A percentile compares a stretch with the other conserved stretches of the same genome.
These are phyloP conservation scores for Micropoecilia bifurca DNA, from an alignment of 2,797 vertebrate genomes.

Conservation along the genomic window DNA sequence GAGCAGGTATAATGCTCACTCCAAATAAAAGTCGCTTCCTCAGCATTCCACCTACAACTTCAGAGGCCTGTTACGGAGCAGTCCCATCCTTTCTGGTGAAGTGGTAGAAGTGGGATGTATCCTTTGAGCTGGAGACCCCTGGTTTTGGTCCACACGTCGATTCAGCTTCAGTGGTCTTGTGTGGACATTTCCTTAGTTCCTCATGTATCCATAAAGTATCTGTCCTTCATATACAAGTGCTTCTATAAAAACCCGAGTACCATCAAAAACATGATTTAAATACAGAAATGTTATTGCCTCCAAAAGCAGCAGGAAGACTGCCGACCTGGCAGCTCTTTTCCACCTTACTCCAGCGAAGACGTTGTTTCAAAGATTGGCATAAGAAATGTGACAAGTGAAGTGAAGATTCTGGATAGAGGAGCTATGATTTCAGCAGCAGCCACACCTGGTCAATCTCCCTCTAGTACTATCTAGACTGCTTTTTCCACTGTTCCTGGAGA, in stretches of 20 bases:
- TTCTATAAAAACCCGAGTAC: not conserved
- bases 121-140: not conserved
- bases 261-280: not conserved
- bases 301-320: not conserved
- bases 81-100: not conserved
- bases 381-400: not conserved
- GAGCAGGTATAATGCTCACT: constrained; percentile 84
- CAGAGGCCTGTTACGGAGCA: not conserved
- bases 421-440: not conserved
- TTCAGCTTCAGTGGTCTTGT: not conserved
- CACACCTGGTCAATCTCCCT: not conserved
- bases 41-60: not conserved
- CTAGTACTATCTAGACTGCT: not conserved
- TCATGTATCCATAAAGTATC: not conserved
- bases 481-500: not conserved
- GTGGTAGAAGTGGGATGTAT: not conserved
- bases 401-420: not conserved
- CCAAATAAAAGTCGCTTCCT: not conserved
- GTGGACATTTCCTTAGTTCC: not conserved
- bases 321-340: not conserved
- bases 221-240: not conserved
- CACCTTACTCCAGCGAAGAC: not conserved
- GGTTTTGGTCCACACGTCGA: not conserved
- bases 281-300: not conserved
- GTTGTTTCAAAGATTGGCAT: not conserved